Evolutionary conservation across 2,888 invertebrate genomes (phyloP).

Genomic region (Netelia fuscicornis): DNA sequence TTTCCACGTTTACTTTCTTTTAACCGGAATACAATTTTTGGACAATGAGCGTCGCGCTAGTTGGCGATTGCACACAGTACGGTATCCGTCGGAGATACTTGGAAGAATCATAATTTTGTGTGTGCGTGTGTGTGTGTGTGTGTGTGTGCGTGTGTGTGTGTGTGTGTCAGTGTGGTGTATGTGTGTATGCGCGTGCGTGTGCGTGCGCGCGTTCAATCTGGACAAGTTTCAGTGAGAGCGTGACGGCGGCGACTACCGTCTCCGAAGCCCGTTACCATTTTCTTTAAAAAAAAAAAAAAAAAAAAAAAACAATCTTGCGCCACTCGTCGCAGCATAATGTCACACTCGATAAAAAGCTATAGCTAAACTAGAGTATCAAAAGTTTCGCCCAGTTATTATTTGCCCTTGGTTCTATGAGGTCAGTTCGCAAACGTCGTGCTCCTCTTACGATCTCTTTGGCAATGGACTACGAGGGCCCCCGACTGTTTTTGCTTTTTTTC

Average conservation of each 20-base stretch:
- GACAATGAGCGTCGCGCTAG: too few relatives aligned
- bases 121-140: background rate
- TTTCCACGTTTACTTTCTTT: background rate
- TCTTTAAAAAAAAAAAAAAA: conserved; percentile 12
- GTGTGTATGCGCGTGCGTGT: too few relatives aligned
- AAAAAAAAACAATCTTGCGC: background rate
- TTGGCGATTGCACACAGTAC: too few relatives aligned
- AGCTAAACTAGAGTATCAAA: conserved; percentile 55
- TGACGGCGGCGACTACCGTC: background rate
- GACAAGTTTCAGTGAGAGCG: background rate
- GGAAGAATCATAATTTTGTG: too few relatives aligned
- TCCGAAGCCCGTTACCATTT: conserved; percentile 13
- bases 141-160: background rate
- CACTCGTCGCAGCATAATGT: conserved; percentile 41
- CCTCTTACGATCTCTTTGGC: conserved; percentile 63
- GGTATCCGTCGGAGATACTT: too few relatives aligned
- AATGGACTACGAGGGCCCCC: conserved; percentile 48
- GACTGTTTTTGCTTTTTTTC: background rate
- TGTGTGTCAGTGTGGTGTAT: background rate
- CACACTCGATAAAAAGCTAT: conserved; percentile 47
- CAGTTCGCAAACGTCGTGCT: conserved; percentile 28
- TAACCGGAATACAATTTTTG: background rate
- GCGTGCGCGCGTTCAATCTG: too few relatives aligned
- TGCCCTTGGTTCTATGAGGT: conserved; percentile 31
- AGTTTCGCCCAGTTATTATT: conserved; percentile 26